Evolutionary conservation across 2,113 vertebrate genomes (phyloP).

Genomic region (Noturus placidus): DNA sequence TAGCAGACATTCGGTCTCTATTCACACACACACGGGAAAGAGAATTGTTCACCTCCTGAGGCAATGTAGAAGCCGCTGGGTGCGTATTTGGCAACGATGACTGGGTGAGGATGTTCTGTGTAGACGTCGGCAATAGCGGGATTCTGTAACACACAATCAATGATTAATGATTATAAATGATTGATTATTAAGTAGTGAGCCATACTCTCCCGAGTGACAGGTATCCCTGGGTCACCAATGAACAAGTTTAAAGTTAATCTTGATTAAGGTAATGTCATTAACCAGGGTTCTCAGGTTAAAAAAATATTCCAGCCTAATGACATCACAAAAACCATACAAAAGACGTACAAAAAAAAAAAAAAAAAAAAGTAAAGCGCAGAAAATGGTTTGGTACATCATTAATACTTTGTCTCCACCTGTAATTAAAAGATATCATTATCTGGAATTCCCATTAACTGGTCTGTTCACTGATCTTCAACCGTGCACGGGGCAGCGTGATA

Average conservation of each 20-base stretch:
- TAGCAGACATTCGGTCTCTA: background rate
- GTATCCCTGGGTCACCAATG: background rate
- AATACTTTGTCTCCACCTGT: background rate
- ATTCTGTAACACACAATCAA: constrained; percentile 71
- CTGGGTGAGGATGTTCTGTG: constrained; percentile 92
- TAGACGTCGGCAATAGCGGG: constrained; percentile 93
- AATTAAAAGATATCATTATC: background rate
- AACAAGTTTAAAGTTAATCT: background rate
- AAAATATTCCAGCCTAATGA: background rate
- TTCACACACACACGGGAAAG: background rate
- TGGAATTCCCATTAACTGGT: background rate
- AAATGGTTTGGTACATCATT: background rate
- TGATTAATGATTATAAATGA: constrained; percentile 6
- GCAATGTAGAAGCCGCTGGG: constrained; percentile 96
- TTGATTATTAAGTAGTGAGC: background rate
- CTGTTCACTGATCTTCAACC: background rate
- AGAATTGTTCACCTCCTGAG: constrained; percentile 82
- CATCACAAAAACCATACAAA: background rate
- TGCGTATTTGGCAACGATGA: constrained; percentile 89
- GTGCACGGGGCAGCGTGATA: background rate
- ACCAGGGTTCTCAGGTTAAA: background rate
- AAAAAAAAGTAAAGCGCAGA: background rate
- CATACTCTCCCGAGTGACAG: background rate
- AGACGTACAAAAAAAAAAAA: too few relatives aligned
- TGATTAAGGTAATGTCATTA: background rate